These are phyloP conservation scores for Acronicta psi DNA, from an alignment of 2,888 invertebrate species.

Conservation along the genomic window DNA sequence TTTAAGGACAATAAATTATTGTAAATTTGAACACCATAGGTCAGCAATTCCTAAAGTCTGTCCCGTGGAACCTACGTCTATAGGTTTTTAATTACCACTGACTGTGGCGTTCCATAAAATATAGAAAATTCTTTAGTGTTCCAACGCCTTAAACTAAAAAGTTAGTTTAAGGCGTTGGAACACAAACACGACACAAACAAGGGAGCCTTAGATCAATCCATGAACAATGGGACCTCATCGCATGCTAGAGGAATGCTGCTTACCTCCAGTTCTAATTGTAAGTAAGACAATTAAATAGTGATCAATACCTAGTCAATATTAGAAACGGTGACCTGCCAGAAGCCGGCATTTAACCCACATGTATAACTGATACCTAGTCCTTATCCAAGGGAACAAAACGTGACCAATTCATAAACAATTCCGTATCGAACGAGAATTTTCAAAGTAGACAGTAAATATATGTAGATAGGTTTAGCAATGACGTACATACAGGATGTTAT, in stretches of 20 bases:
- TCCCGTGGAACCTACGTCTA: no score
- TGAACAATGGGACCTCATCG: no score
- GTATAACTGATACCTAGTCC: conserved; percentile 11
- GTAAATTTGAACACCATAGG: no score
- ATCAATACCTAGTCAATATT: neutral
- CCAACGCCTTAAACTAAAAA: no score
- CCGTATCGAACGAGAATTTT: conserved; percentile 13
- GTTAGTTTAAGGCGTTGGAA: no score
- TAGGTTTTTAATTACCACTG: no score
- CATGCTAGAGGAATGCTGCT: neutral
- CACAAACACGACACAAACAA: neutral
- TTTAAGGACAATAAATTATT: neutral
- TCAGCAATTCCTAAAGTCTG: no score
- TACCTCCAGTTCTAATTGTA: neutral
- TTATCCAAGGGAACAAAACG: conserved; percentile 32
- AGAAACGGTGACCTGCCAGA: conserved; percentile 12
- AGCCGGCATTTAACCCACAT: conserved; percentile 36
- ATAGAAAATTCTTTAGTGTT: no score
- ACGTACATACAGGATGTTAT: neutral
- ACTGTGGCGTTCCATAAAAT: no score
- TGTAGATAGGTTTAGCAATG: conserved; percentile 9
- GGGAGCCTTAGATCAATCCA: neutral
- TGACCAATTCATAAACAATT: conserved; percentile 38
- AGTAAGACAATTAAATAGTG: conserved; percentile 15
- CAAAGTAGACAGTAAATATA: conserved; percentile 15